phyloP scores from a whole-genome alignment of 1,140 invertebrate genomes.

The Laodelphax striatellus region DNA sequence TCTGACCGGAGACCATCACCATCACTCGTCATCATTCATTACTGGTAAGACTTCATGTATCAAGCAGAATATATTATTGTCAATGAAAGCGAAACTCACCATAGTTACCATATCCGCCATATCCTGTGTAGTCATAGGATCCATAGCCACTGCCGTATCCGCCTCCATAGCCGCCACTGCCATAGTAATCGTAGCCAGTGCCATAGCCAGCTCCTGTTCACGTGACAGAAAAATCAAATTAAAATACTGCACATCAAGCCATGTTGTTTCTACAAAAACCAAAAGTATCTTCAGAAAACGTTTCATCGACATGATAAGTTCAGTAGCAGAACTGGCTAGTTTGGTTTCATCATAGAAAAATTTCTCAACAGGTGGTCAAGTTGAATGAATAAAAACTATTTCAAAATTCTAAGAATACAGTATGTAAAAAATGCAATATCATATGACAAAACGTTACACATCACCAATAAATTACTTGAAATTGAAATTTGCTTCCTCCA shows the following conservation, averaged over 20 bases:
- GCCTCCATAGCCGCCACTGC: background rate
- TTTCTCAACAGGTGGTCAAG: no score
- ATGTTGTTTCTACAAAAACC: background rate
- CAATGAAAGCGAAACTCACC: background rate
- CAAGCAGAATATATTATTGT: background rate
- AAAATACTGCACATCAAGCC: background rate
- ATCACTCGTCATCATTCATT: background rate
- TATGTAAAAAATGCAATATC: no score
- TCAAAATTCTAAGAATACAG: no score
- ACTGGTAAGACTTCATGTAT: background rate
- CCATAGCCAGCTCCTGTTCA: background rate
- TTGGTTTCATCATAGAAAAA: no score
- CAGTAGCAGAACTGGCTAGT: background rate
- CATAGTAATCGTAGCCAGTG: background rate
- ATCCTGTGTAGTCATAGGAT: background rate
- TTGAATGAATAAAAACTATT: no score
- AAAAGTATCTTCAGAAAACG: background rate
- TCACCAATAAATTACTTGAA: no score
- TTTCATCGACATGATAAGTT: background rate
- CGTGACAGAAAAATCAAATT: background rate
- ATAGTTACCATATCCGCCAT: background rate
- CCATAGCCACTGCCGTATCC: background rate
- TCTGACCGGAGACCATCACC: background rate
- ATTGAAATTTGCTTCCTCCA: no score
- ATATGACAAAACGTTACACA: no score